Evolutionary conservation across 2,113 vertebrate genomes (phyloP).

Genomic region (Talpa occidentalis): DNA sequence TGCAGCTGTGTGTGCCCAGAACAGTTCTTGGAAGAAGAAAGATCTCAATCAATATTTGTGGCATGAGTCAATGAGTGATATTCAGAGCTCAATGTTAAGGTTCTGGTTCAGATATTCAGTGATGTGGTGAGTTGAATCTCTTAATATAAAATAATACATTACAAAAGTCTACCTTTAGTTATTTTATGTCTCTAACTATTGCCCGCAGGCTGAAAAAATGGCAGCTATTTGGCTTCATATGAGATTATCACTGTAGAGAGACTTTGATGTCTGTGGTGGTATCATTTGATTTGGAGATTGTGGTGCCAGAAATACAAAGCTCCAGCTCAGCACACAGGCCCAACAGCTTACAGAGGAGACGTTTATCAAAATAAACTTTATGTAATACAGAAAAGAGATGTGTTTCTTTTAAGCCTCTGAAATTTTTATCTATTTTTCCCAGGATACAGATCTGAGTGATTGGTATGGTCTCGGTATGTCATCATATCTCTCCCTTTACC

Average conservation of each 20-base stretch:
- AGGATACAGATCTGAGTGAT: not conserved
- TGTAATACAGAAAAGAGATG: not conserved
- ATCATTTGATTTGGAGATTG: not conserved
- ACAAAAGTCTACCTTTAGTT: not conserved
- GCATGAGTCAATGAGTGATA: not conserved
- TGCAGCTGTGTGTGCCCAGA: not conserved
- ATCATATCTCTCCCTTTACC: not conserved
- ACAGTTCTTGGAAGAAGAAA: not conserved
- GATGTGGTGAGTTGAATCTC: not conserved
- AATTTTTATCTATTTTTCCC: not conserved
- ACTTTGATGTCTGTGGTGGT: not conserved
- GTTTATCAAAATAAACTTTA: not conserved
- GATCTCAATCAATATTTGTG: not conserved
- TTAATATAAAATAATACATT: conserved; percentile 37
- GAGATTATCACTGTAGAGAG: not conserved
- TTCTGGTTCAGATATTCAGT: not conserved
- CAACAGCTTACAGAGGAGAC: not conserved
- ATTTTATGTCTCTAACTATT: not conserved
- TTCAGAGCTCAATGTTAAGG: not conserved
- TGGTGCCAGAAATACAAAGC: not conserved
- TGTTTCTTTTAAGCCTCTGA: not conserved
- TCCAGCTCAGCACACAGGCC: not conserved
- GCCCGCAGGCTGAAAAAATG: not conserved
- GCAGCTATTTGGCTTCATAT: not conserved
- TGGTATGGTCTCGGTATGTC: not conserved